Evolutionary conservation across 2,888 invertebrate genomes (phyloP), one percentile per base, ranked within the genome.

Genomic region (Scaeva pyrastri): DNA sequence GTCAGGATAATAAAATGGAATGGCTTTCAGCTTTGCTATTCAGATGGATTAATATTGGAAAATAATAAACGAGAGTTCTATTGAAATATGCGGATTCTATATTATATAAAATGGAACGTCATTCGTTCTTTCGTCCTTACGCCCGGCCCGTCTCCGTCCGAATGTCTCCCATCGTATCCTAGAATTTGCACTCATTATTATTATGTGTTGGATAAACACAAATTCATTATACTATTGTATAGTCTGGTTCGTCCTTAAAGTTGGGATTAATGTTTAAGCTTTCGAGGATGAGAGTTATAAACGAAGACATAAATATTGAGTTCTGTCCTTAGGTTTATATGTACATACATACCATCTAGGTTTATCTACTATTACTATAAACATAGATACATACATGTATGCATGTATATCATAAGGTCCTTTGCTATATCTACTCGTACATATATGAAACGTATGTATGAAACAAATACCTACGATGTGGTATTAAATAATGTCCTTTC

Each of bases 1-100:
- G 90, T 85, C 90, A 90, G 89, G 90, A 90, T 90, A 91, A 91
- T 91, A 90, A 90, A 90, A 90, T 91, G 89, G 90, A 90, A 91
- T 91, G 91, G 90, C 90, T 91, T 91, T 90, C 89, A 90, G 90
- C 89, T 90, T 73, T 81, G 77, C 73, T 81, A 81, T 85, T 81
- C 73, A 77, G 77, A 85, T 85, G 85, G 85, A 85, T 86, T 81
- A 77, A 77, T 77, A 86, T 81, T 45, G 81, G 81, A 81, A 86
- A 86, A 86, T 86, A 77, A 86, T 81, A 77, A 73, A 86, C 68
- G 81, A 74, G 85, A 70, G 72, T 41, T 56, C 81, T 62, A 73
- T 81, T 81, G 73, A 86, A 81, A 74, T 86, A 86, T 86, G 73
- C 62, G 70, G 62, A 73, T 86, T 70, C 72, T 77, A 77, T 64